Percentiles rank a stretch among this genome's conserved stretches.
These are phyloP conservation scores for Pocillopora meandrina DNA, from an alignment of 92 coral and sea anemone species.

Conservation along the genomic window DNA sequence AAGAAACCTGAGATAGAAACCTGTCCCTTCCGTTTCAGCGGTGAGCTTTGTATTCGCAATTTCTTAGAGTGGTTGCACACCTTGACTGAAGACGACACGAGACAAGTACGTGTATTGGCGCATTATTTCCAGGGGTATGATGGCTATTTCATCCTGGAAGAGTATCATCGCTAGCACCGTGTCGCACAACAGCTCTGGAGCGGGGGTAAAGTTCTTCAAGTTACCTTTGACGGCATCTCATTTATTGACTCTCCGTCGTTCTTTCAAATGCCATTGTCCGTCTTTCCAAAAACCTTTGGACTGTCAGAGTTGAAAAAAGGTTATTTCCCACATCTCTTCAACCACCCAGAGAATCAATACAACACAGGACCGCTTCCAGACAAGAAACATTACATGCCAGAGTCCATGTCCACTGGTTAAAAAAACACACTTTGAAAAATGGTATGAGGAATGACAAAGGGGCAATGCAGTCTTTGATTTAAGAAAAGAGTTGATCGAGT, in stretches of 20 bases:
- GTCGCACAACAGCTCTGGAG: not conserved
- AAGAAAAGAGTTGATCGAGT: constrained; percentile 4
- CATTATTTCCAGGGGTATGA: constrained; percentile 4
- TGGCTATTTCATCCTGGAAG: not conserved
- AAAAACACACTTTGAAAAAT: constrained; percentile 5
- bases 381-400: constrained; percentile 14
- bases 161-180: not conserved
- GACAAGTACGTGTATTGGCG: not conserved
- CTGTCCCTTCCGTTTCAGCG: not conserved
- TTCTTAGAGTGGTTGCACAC: not conserved
- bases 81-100: not conserved
- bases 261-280: not conserved
- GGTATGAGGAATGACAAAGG: not conserved
- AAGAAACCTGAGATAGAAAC: not conserved
- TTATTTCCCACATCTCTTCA: constrained; percentile 28
- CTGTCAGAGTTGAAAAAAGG: constrained; percentile 9
- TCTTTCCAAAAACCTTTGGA: constrained; percentile 26
- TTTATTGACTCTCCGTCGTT: not conserved
- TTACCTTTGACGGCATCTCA: not conserved
- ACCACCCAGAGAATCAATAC: constrained; percentile 24
- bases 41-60: not conserved
- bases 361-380: constrained; percentile 27
- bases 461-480: constrained; percentile 7
- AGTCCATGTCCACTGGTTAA: not conserved
- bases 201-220: not conserved